Base-by-base conservation (phyloP, 2,888 invertebrate species). In the Aromia moschata region DNA sequence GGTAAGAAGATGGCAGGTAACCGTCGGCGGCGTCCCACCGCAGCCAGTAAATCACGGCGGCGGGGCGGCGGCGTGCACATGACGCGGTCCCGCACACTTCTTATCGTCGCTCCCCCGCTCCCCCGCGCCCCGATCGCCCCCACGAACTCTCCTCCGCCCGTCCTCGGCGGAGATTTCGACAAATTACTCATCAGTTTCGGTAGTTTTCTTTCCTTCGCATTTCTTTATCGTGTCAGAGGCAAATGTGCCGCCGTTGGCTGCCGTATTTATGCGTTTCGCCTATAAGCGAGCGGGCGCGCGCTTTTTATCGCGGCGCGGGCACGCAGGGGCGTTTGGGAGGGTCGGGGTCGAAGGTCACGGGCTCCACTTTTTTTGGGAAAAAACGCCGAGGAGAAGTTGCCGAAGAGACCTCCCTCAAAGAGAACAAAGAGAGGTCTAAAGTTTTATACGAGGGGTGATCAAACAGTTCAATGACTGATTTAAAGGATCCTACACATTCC, bases 101-200 rank as follows among this genome's bases (percentile, higher is more conserved):
- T 72, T 72, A 71, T 72, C 74, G 70, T 60, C 56, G n/a, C n/a
- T n/a, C n/a, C n/a, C n/a, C n/a, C n/a, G n/a, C n/a, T n/a, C n/a
- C n/a, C n/a, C n/a, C n/a, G n/a, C n/a, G n/a, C n/a, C n/a, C n/a
- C n/a, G n/a, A n/a, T n/a, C n/a, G n/a, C n/a, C n/a, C n/a, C n/a
- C n/a, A n/a, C n/a, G n/a, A n/a, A n/a, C n/a, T n/a, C n/a, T n/a
- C n/a, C n/a, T n/a, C n/a, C n/a, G n/a, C n/a, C n/a, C n/a, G n/a
- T n/a, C 62, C 59, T 62, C 65, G 54, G 56, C 71, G 72, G 73
- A 74, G 76, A 72, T 77, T 77, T 77, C 75, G 76, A 77, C 77
- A 78, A 78, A 78, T 78, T 78, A 77, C 75, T 77, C 77, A 77
- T 77, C 77, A 77, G 77, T 75, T 76, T 75, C 70, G 72, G 72